A percentile compares a stretch with the other conserved stretches of the same genome.
These are phyloP conservation scores for Sebastes goodei DNA, from an alignment of 2,797 vertebrate species.

Conservation along the genomic window DNA sequence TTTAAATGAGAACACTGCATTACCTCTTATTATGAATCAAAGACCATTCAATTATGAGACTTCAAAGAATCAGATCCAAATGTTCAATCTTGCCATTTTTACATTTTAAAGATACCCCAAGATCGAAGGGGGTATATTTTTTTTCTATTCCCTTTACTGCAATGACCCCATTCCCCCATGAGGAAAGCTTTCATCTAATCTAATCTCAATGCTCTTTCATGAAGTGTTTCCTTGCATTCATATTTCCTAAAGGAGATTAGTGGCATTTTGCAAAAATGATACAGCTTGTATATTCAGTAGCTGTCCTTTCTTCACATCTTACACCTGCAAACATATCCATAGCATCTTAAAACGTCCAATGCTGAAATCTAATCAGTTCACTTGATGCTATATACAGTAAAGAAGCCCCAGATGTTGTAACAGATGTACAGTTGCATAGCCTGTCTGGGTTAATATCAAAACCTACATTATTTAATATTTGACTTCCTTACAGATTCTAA, in stretches of 20 bases:
- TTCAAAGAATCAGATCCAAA: background rate
- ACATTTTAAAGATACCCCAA: background rate
- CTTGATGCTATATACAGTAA: background rate
- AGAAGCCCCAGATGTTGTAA: background rate
- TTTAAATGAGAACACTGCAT: background rate
- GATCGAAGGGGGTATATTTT: background rate
- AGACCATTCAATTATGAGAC: background rate
- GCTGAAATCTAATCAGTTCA: background rate
- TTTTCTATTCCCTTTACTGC: background rate
- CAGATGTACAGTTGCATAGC: background rate
- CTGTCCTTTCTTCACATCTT: background rate
- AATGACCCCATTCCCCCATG: background rate
- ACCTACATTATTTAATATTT: slow-evolving; percentile 11
- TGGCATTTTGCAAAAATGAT: slow-evolving; percentile 13
- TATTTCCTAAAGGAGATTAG: slow-evolving; percentile 35
- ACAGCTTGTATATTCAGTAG: background rate
- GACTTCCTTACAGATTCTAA: background rate
- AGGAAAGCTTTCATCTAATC: slow-evolving; percentile 23
- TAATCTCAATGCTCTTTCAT: slow-evolving; percentile 46
- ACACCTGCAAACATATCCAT: background rate
- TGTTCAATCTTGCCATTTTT: background rate
- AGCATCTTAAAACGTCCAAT: background rate
- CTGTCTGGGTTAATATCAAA: background rate
- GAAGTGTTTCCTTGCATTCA: slow-evolving; percentile 39
- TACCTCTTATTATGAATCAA: background rate